Percentiles rank a stretch among this genome's conserved stretches.
Evolutionary conservation across 2,888 invertebrate genomes (phyloP).

Genomic region (Chelonus formosanus): DNA sequence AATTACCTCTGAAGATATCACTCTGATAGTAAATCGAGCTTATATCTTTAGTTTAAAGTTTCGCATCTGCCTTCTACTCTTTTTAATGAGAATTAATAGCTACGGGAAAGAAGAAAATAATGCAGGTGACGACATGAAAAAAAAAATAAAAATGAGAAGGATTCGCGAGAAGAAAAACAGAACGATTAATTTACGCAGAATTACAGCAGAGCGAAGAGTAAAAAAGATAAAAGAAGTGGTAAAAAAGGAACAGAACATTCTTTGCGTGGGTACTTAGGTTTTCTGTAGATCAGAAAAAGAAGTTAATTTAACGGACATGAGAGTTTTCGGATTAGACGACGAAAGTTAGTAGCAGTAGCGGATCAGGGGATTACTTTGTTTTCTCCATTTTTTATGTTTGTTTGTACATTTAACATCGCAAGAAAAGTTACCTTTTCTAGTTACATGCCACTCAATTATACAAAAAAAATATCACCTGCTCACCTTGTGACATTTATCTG

Average conservation of each 20-base stretch:
- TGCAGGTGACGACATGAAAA: slow-evolving; percentile 33
- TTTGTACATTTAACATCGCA: slow-evolving; percentile 6
- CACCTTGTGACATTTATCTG: slow-evolving; percentile 86
- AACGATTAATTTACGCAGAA: slow-evolving; percentile 27
- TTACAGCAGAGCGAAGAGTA: neutral
- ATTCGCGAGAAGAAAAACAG: neutral
- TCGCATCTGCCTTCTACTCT: neutral
- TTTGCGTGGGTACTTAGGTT: slow-evolving; percentile 14
- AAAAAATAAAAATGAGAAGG: slow-evolving; percentile 13
- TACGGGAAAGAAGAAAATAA: slow-evolving; percentile 34
- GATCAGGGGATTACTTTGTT: slow-evolving; percentile 47
- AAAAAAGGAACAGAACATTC: slow-evolving; percentile 3
- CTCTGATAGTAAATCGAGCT: slow-evolving; percentile 3
- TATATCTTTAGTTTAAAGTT: slow-evolving; percentile 21
- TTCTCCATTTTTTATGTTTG: slow-evolving; percentile 10
- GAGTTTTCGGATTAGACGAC: slow-evolving; percentile 45
- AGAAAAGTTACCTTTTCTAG: slow-evolving; percentile 2
- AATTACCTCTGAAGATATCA: slow-evolving; percentile 18
- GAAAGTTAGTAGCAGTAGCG: slow-evolving; percentile 51
- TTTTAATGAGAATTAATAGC: slow-evolving; percentile 34
- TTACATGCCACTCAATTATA: slow-evolving; percentile 11
- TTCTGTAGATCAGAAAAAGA: slow-evolving; percentile 35
- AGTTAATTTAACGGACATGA: slow-evolving; percentile 49
- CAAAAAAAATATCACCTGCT: slow-evolving; percentile 37
- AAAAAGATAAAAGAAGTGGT: slow-evolving; percentile 3